Base-by-base conservation (phyloP, 92 coral and sea anemone species). In the Porites lobata region DNA sequence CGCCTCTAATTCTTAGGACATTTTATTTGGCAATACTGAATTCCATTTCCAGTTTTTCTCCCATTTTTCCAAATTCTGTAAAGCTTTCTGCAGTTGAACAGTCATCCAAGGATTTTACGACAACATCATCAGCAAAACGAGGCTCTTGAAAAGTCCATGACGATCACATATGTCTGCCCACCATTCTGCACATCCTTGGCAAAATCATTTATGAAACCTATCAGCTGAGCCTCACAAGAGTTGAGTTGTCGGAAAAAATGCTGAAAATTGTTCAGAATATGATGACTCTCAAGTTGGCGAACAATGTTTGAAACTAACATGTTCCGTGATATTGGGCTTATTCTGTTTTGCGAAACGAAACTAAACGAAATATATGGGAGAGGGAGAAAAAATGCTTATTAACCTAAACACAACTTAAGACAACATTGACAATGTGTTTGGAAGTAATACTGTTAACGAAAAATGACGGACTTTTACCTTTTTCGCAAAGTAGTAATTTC, bases 181-280 rank as follows among this genome's bases (percentile, higher is more conserved):
- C 85, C 77, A 15, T 50, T 64, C 61, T 86, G 84, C 77, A 86
- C 47, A 19, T 67, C 21, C 53, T 62, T 86, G 14, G 90, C 90
- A 21, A 21, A 76, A 14, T 86, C 84, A 77, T 77, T 77, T 50
- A 76, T 66, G 11, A 77, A 76, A n/a, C 77, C 83, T 66, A 86
- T 78, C 76, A 70, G 50, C 70, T 77, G 84, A 58, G 90, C 78
- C 65, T 86, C 90, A 24, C 72, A 77, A 76, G 74, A 75, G 6
- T 50, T 32, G 61, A 32, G 13, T 75, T 32, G 71, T 20, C 88
- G 20, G 26, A 72, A 72, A 13, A 73, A 53, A 74, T 72, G 88
- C 24, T 84, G 81, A 15, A 59, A 63, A 50, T 58, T 72, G 50
- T 18, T 71, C 9, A 83, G 80, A 1, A 84, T 84, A 65, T 67